Evolutionary conservation across 1,140 invertebrate species (phyloP).

Genomic region (Thereuonema tuberculata): DNA sequence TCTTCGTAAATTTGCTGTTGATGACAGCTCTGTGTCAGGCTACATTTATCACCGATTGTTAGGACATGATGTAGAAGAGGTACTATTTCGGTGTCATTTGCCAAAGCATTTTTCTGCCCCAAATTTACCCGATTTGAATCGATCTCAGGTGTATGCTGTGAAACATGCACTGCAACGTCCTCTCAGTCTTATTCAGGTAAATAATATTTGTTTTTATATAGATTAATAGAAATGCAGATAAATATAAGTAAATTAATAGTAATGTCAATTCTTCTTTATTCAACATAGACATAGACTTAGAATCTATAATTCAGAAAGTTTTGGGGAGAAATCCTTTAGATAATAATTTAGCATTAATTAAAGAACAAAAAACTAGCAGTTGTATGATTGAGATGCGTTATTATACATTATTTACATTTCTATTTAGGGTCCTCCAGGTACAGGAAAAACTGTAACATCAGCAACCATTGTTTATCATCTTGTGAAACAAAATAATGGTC

Average conservation of each 20-base stretch:
- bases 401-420: too few species aligned
- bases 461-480: conserved; percentile 98
- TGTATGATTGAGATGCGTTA: too few species aligned
- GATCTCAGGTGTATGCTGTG: conserved; percentile 97
- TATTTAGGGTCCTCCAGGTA: conserved; percentile 58
- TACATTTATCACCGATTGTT: conserved; percentile 95
- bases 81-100: conserved; percentile 71
- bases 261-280: too few species aligned
- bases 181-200: conserved; percentile 84
- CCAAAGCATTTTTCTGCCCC: conserved; percentile 96
- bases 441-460: conserved; percentile 98
- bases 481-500: conserved; percentile 78
- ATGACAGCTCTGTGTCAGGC: conserved; percentile 88
- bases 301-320: too few species aligned
- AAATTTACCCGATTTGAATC: conserved; percentile 91
- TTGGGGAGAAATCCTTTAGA: too few species aligned
- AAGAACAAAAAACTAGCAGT: too few species aligned
- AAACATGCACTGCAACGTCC: conserved; percentile 96
- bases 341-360: too few species aligned
- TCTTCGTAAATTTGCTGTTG: conserved; percentile 86
- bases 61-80: conserved; percentile 94
- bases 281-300: too few species aligned
- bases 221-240: too few species aligned
- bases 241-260: too few species aligned
- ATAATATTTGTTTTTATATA: too few species aligned